Evolutionary conservation across 2,113 vertebrate genomes (phyloP), one percentile per base, ranked within the genome.

Genomic region (Prolemur simus): DNA sequence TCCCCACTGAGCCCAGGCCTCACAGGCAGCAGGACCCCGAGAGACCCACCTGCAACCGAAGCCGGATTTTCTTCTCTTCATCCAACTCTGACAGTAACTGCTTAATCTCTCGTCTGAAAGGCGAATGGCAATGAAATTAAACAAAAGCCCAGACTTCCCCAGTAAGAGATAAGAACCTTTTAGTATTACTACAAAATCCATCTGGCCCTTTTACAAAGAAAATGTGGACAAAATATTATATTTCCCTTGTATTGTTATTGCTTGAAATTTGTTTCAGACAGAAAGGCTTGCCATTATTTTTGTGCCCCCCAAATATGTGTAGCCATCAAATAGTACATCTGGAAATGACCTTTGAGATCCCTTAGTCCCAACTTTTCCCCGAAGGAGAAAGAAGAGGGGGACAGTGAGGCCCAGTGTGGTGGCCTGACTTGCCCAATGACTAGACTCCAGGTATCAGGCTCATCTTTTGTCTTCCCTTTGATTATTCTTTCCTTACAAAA

Each of bases 1-100:
- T 32, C 74, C 54, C 4, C 54, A 58, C 5, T 34, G 45, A 77
- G 32, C n/a, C 69, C 39, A 66, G 56, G 80, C 45, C 45, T 76
- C 45, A 39, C 0, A 9, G 82, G 60, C 34, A 78, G 39, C 39
- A 81, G n/a, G 58, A 82, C 2, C 32, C 64, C 3, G 9, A 95
- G 74, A 21, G 64, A 96, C 97, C 63, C 97, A 99, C 99, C 99
- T 99, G 99, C 98, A 99, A 98, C 97, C 99, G 99, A 97, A 99
- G 97, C 78, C 99, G 99, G 85, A 99, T 99, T 98, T 99, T 99
- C 98, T 99, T 99, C 98, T 99, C 99, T 95, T 99, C 99, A 95
- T 99, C 99, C 98, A 99, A 98, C 93, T 99, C 99, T 37, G 96
- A 99, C 94, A 99, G 97, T 97, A 99, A 98, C 96, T 99, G 99